These are phyloP conservation scores for Watsonalla cultraria DNA, from an alignment of 2,888 invertebrate genomes.

Conservation along the genomic window DNA sequence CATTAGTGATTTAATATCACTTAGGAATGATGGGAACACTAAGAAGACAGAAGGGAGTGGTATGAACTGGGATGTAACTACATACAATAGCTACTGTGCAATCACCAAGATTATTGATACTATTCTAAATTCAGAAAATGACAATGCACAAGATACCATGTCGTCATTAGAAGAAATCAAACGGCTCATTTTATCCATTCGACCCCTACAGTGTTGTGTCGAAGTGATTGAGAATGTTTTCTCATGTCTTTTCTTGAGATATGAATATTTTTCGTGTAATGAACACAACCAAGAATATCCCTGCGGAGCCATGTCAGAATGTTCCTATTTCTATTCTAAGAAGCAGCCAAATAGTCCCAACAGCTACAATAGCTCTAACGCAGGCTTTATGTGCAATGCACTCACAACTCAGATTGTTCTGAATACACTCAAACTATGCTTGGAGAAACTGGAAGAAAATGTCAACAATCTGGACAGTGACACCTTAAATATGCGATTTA, in stretches of 20 bases:
- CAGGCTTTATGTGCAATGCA: conserved; percentile 79
- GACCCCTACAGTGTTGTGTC: conserved; percentile 67
- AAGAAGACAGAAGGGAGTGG: conserved; percentile 31
- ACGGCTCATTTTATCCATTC: conserved; percentile 65
- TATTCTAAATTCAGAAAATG: conserved; percentile 58
- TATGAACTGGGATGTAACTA: conserved; percentile 66
- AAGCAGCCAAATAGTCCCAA: conserved; percentile 48
- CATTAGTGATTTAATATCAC: conserved; percentile 50
- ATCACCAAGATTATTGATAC: conserved; percentile 71
- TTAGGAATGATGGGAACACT: conserved; percentile 39
- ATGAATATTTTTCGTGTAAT: conserved; percentile 79
- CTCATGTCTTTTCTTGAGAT: conserved; percentile 82
- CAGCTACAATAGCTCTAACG: conserved; percentile 39
- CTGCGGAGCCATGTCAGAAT: conserved; percentile 68
- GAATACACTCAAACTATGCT: conserved; percentile 74
- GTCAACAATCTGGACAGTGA: conserved; percentile 41
- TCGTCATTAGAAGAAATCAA: conserved; percentile 68
- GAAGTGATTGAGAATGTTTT: conserved; percentile 87
- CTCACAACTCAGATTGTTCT: conserved; percentile 79
- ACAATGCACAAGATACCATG: conserved; percentile 51
- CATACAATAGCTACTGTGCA: conserved; percentile 73
- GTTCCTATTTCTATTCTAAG: conserved; percentile 71
- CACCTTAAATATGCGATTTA: conserved; percentile 39
- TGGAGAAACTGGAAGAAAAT: conserved; percentile 68
- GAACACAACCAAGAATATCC: conserved; percentile 67